Evolutionary conservation across 2,888 invertebrate genomes (phyloP).

Genomic region (Lasioglossum pauxillum): DNA sequence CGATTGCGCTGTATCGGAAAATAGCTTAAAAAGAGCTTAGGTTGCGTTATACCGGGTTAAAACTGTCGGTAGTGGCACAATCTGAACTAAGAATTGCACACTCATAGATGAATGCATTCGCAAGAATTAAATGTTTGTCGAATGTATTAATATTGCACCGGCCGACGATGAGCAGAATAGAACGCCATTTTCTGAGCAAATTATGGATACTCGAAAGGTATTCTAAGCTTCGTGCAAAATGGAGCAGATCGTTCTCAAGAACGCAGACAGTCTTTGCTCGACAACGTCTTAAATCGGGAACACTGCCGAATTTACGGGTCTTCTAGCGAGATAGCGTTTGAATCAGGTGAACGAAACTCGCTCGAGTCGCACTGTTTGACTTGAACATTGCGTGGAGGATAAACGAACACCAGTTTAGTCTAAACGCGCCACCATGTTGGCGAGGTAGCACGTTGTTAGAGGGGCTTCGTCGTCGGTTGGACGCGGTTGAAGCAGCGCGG

Average conservation of each 20-base stretch:
- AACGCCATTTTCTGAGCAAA: not conserved
- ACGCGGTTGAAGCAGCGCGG: constrained; percentile 22
- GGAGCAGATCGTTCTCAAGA: not conserved
- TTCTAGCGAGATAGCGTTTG: too few relatives aligned
- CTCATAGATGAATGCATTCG: not conserved
- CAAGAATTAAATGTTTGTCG: not conserved
- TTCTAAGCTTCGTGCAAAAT: not conserved
- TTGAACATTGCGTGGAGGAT: not conserved
- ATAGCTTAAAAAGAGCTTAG: not conserved
- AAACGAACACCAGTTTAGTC: not conserved
- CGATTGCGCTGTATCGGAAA: not conserved
- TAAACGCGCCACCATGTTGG: not conserved
- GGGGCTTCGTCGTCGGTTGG: constrained; percentile 22
- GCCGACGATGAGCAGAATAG: not conserved
- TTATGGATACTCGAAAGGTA: not conserved
- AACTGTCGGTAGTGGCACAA: not conserved
- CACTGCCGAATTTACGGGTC: not conserved
- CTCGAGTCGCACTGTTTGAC: not conserved
- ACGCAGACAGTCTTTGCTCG: not conserved
- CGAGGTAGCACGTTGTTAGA: not conserved
- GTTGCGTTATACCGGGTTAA: not conserved
- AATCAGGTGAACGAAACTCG: too few relatives aligned
- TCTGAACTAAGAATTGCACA: not conserved
- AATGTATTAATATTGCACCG: not conserved
- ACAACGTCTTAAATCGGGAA: not conserved